phyloP scores from a whole-genome alignment of 2,113 vertebrate genomes.

The Machaerirhynchus nigripectus region DNA sequence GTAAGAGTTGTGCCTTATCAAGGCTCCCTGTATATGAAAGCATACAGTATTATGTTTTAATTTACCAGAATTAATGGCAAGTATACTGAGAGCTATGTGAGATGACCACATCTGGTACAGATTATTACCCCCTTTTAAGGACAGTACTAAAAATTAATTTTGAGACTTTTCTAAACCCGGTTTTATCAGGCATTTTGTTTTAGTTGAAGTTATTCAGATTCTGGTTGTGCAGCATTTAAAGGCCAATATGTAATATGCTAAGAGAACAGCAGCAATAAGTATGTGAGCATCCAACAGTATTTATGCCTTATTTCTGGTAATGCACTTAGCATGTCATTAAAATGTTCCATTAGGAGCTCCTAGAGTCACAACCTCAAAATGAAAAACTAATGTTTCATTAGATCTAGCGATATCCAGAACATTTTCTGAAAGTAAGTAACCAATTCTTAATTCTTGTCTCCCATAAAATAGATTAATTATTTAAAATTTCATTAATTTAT shows the following conservation, averaged over 20 bases:
- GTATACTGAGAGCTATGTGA: not conserved
- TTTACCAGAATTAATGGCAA: not conserved
- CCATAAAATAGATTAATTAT: not conserved
- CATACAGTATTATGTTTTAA: not conserved
- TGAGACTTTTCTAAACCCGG: not conserved
- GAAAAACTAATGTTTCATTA: not conserved
- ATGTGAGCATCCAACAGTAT: not conserved
- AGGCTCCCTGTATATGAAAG: not conserved
- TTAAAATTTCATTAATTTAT: not conserved
- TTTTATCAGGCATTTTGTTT: not conserved
- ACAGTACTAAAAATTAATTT: not conserved
- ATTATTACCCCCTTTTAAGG: not conserved
- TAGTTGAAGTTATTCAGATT: not conserved
- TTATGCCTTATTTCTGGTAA: not conserved
- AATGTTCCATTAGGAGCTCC: not conserved
- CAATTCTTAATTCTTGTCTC: not conserved
- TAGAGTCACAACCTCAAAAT: not conserved
- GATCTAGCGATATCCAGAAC: not conserved
- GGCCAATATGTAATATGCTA: not conserved
- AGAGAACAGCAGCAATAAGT: not conserved
- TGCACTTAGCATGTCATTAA: not conserved
- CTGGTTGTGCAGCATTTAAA: not conserved
- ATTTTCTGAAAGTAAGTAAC: not conserved
- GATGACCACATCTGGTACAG: not conserved
- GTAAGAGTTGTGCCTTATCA: not conserved